Conservation (phyloP, 1,140 invertebrate genomes). For the Leptinotarsa defecta region DNA sequence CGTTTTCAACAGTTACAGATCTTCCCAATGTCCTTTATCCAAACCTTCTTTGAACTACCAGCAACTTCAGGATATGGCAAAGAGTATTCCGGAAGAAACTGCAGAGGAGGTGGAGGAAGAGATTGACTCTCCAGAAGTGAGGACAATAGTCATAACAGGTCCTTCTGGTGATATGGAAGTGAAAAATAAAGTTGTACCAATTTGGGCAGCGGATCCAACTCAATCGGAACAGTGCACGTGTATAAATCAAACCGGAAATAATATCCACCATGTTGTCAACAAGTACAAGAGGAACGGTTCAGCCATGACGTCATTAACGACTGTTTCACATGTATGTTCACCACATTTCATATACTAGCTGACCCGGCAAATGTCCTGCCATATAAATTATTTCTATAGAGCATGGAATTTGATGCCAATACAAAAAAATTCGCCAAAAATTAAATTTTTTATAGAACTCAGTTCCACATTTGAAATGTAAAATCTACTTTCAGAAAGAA, state of each 20-base stretch:
- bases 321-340: constrained; percentile 22
- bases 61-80: constrained; percentile 51
- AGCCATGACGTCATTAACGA: constrained; percentile 23
- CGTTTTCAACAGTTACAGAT: constrained; percentile 32
- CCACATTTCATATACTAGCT: no score
- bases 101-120: constrained; percentile 42
- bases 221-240: constrained; percentile 47
- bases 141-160: constrained; percentile 41
- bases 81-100: constrained; percentile 47
- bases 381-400: no score
- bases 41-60: constrained; percentile 46
- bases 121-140: constrained; percentile 24
- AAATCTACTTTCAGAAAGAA: not conserved
- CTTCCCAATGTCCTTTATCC: constrained; percentile 47
- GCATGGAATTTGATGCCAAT: no score
- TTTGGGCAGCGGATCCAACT: constrained; percentile 45
- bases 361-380: no score
- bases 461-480: no score
- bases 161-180: constrained; percentile 48
- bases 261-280: constrained; percentile 45
- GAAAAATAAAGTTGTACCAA: constrained; percentile 35
- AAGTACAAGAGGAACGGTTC: constrained; percentile 42
- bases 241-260: constrained; percentile 23
- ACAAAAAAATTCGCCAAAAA: no score
- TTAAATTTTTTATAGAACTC: no score